Evolutionary conservation across 30 jellyfish, hydroid and myxozoan genomes (phyloP).

Genomic region (Turritopsis dohrnii): DNA sequence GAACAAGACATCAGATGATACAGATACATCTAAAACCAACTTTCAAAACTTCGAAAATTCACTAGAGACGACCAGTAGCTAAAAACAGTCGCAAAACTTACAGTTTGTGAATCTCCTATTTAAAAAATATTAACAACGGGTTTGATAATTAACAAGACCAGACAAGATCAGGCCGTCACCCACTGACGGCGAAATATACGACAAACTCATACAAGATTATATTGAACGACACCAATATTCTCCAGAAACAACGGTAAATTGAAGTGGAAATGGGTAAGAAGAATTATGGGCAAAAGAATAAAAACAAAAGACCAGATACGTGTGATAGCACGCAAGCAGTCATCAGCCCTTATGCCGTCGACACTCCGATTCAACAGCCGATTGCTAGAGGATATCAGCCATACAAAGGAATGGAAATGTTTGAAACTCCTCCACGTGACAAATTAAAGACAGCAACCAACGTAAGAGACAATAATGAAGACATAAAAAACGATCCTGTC

Average conservation of each 20-base stretch:
- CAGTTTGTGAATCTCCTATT: slow-evolving; percentile 9
- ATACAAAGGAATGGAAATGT: slow-evolving; percentile 1
- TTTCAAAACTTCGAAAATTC: neutral
- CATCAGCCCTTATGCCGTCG: slow-evolving; percentile 16
- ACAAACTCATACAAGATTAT: neutral
- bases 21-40: neutral
- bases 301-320: slow-evolving; percentile 2
- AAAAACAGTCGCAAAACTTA: neutral
- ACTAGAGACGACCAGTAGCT: neutral
- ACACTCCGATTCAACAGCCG: slow-evolving; percentile 16
- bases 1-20: neutral
- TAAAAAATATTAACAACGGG: neutral
- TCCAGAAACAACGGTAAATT: neutral
- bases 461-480: neutral
- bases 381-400: neutral
- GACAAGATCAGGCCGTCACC: neutral
- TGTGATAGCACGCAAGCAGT: slow-evolving; percentile 7
- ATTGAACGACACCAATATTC: neutral
- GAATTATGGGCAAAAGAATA: slow-evolving; percentile 17
- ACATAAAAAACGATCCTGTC: neutral
- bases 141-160: neutral
- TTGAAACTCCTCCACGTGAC: neutral
- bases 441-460: neutral
- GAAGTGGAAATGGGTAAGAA: slow-evolving; percentile 16
- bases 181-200: neutral